Evolutionary conservation across 2,113 vertebrate species (phyloP), one percentile per base, ranked within the genome.

Genomic region (Paramisgurnus dabryanus): DNA sequence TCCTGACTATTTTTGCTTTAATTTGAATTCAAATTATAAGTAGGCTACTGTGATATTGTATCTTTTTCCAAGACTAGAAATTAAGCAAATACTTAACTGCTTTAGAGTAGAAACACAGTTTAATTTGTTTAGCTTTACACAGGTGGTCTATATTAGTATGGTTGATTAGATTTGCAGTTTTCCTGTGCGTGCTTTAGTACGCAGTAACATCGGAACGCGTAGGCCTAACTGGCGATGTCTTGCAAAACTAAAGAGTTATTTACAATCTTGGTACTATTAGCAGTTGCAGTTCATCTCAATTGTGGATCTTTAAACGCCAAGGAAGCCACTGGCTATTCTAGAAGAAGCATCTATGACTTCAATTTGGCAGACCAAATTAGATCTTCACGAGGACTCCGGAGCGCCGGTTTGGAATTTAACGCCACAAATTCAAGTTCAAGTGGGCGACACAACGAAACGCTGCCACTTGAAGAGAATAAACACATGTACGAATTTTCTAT

Each of bases 221-320:
- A 22, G 22, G 22, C 22, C 22, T 22, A 34, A 34, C 40, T 60
- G 49, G 84, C 70, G 58, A 94, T 93, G 93, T 88, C 85, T 89
- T 80, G 76, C 82, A 50, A 87, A 81, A 70, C 63, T 58, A 84
- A 79, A 49, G 49, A 9, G 67, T 61, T 66, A 65, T 43, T 67
- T 7, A 8, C 22, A 77, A 43, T 69, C 7, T 76, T 88, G 71
- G 58, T 91, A 76, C 79, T 86, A 50, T 1, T 83, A 41, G 2
- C 79, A 41, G 55, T 53, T 1, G 1, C 76, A 40, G 69, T 74
- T 61, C n/a, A 77, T 45, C 18, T 49, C 41, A 66, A 39, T 17
- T 82, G 83, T 71, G 66, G n/a, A 9, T 3, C 22, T 0, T 78
- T 85, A 68, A 40, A 47, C 40, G 78, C 87, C 6, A 72, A 22